Evolutionary conservation across 2,888 invertebrate species (phyloP), one percentile per base, ranked within the genome.

Genomic region (Andrena bicolor): DNA sequence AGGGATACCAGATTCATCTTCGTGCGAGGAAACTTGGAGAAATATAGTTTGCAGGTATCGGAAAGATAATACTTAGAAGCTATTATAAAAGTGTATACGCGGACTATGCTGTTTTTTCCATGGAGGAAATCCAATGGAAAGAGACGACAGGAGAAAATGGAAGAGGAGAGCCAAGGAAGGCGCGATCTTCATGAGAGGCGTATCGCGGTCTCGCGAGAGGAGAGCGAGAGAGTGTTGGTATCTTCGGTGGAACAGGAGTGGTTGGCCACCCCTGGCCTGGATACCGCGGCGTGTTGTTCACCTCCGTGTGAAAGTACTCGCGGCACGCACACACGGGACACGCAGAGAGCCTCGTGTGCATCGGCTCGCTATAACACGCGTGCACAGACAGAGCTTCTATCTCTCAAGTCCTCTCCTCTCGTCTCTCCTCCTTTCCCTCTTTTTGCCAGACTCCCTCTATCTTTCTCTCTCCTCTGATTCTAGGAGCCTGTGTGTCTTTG

Each of bases 221-320:
- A 63, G 76, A 63, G 63, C 63, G 82, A 78, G 83, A 86, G 81
- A 72, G 86, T 80, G 84, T 80, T 82, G 87, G 82, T 83, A 74
- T 86, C 85, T 85, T 86, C 80, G 86, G 78, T 82, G 80, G 53
- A 80, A 82, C 64, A 66, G 83, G 89, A 87, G 89, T 89, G 90
- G 92, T 93, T 93, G 92, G 91, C 92, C 92, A 93, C 92, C 93
- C 92, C 93, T 92, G 92, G 92, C 93, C 93, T 92, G 90, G 93
- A 93, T 93, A 92, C 92, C 92, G 89, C 85, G 84, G 83, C 89
- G 90, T 93, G 92, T 92, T 92, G 92, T 93, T 93, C 92, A 92
- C 92, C 93, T 92, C 92, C 90, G 90, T 91, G 92, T 92, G 93
- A 93, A 93, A 93, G 93, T 92, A 91, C 89, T 90, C 90, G 88